Base-by-base conservation (phyloP, 2,113 vertebrate species). In the Pseudolaguvia tuberculata region DNA sequence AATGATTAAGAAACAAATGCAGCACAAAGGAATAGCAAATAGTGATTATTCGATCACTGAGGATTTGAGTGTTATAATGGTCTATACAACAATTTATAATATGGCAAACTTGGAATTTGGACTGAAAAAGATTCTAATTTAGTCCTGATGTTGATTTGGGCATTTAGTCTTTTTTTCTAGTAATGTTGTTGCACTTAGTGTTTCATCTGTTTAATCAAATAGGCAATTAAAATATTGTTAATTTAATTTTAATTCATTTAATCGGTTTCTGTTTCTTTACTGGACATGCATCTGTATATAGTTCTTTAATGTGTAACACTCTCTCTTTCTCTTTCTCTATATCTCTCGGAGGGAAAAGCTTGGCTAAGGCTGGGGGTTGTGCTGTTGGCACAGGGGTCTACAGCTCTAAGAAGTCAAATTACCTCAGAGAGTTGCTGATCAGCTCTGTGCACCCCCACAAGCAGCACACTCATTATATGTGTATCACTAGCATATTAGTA, bases 341-440 rank as follows among this genome's bases (percentile, higher is more conserved):
- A n/a, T 91, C 92, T 90, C 92, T 94, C 92, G 92, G 91, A 85
- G 88, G 90, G 92, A 92, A 92, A 88, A 91, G 90, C 92, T 93
- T 91, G 92, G 92, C 90, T 92, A 90, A 90, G 89, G 88, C 25
- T 67, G 39, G 51, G 50, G 42, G 53, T 47, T 42, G 90, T 91
- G 91, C 89, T 88, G 91, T 93, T 92, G 92, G 92, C 92, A 91
- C 92, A 90, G 89, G 92, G 92, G 89, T 91, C 90, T 83, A 85
- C 84, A 87, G 92, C 91, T 93, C 93, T 91, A 92, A 93, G 92
- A 93, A 93, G 92, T 93, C 92, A 94, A 93, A 93, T 94, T 94
- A 94, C 92, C 92, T 94, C 91, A 90, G 93, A 90, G 92, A 91
- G 91, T 87, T 88, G 88, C 90, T 90, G 90, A 91, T 92, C 91